phyloP scores from a whole-genome alignment of 2,797 vertebrate species.

The Rousettus madagascariensis region DNA sequence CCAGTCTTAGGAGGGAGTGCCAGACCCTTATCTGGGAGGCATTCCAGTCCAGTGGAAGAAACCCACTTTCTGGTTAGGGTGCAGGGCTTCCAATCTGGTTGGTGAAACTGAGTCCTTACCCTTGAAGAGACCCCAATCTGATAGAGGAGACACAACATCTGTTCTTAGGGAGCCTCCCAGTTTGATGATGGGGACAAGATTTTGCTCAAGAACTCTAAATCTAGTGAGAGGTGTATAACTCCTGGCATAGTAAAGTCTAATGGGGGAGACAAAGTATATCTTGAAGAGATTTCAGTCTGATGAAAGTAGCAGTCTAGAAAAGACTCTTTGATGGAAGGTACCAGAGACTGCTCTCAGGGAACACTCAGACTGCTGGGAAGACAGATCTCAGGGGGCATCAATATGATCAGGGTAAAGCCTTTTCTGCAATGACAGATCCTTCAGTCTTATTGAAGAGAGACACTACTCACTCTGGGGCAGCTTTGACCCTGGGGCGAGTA shows the following conservation, averaged over 20 bases:
- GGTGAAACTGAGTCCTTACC: not conserved
- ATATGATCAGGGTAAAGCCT: not conserved
- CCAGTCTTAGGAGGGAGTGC: not conserved
- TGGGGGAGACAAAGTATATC: not conserved
- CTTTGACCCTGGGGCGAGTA: not conserved
- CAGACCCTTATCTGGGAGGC: not conserved
- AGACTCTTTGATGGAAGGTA: not conserved
- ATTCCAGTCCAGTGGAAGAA: not conserved
- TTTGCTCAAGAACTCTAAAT: not conserved
- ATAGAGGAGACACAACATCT: not conserved
- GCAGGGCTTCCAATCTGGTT: not conserved
- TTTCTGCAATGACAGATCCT: not conserved
- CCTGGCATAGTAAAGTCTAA: not conserved
- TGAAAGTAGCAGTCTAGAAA: not conserved
- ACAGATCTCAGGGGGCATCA: not conserved
- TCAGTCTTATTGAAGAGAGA: not conserved
- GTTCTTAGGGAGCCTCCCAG: not conserved
- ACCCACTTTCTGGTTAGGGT: not conserved
- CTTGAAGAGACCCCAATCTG: not conserved
- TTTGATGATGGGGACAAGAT: not conserved
- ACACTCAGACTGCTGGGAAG: not conserved
- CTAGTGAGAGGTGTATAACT: not conserved
- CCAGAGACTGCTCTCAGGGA: not conserved
- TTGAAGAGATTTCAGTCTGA: not conserved
- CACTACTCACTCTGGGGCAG: not conserved